Conservation (phyloP, 1,140 invertebrate species). For the Ips nitidus region DNA sequence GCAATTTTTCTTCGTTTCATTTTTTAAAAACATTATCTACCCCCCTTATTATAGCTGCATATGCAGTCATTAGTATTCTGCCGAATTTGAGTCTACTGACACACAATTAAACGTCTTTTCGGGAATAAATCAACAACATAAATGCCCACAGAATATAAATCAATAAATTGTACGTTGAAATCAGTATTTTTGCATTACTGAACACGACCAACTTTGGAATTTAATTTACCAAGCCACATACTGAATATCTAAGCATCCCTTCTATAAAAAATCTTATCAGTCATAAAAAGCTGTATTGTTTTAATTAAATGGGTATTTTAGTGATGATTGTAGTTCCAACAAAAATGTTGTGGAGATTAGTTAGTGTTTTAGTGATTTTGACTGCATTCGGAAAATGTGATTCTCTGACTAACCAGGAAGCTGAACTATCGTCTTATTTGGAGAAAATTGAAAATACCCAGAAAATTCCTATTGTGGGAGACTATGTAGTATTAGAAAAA, state of each 20-base stretch:
- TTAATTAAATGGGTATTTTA: background rate
- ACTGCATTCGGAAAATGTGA: conserved; percentile 18
- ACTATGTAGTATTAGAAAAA: conserved; percentile 47
- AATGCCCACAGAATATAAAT: conserved; percentile 1
- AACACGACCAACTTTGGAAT: conserved; percentile 28
- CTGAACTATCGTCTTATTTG: conserved; percentile 53
- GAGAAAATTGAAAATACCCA: conserved; percentile 52
- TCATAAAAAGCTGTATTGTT: conserved; percentile 22
- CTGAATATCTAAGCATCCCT: conserved; percentile 27
- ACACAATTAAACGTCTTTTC: conserved; percentile 2
- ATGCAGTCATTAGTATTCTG: too few species aligned
- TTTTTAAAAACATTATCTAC: too few species aligned
- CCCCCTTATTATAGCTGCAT: too few species aligned
- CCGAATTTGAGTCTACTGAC: background rate
- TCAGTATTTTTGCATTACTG: conserved; percentile 15
- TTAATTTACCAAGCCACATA: conserved; percentile 35
- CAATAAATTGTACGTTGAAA: background rate
- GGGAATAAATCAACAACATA: conserved; percentile 23
- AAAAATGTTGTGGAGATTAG: background rate
- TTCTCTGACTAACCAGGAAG: conserved; percentile 41
- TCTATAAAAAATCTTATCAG: conserved; percentile 6
- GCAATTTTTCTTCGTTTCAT: too few species aligned
- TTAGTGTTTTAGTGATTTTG: conserved; percentile 2
- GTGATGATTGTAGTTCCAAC: background rate
- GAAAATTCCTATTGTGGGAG: conserved; percentile 51